phyloP scores from a whole-genome alignment of 2,113 vertebrate species.

The Eulacestoma nigropectus region DNA sequence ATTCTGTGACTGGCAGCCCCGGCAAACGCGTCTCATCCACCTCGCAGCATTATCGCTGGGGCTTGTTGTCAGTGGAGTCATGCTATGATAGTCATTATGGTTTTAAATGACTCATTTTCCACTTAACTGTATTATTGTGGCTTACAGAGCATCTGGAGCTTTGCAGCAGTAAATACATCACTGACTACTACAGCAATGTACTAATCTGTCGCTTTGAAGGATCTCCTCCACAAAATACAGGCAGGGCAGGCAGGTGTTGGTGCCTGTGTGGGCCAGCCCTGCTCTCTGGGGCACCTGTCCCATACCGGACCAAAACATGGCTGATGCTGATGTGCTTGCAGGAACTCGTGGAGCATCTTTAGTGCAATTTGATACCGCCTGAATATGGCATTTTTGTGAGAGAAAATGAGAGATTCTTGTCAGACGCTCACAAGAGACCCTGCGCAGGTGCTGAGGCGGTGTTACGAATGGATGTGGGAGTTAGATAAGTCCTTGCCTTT shows the following conservation, averaged over 20 bases:
- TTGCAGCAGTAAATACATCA: not conserved
- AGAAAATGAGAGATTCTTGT: not conserved
- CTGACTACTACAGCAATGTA: not conserved
- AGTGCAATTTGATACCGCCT: accelerated
- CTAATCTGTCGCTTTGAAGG: not conserved
- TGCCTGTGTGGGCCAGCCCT: not conserved
- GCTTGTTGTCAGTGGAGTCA: not conserved
- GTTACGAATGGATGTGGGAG: no score
- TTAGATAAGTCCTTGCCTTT: no score
- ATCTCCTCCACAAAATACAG: not conserved
- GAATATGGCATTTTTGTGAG: not conserved
- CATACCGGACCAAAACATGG: accelerated
- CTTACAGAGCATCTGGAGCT: slow-evolving; percentile 11
- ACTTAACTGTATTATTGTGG: slow-evolving; percentile 19
- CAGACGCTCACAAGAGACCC: accelerated
- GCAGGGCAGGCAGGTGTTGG: accelerated
- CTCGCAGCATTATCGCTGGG: accelerated
- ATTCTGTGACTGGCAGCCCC: not conserved
- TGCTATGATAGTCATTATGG: not conserved
- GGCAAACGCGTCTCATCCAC: accelerated
- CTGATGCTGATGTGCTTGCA: not conserved
- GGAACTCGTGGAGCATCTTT: not conserved
- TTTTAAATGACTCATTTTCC: slow-evolving; percentile 34
- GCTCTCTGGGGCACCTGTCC: not conserved
- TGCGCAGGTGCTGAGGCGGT: accelerated